phyloP scores from a whole-genome alignment of 64 coral and sea anemone species.

The Stichodactyla mertensii region DNA sequence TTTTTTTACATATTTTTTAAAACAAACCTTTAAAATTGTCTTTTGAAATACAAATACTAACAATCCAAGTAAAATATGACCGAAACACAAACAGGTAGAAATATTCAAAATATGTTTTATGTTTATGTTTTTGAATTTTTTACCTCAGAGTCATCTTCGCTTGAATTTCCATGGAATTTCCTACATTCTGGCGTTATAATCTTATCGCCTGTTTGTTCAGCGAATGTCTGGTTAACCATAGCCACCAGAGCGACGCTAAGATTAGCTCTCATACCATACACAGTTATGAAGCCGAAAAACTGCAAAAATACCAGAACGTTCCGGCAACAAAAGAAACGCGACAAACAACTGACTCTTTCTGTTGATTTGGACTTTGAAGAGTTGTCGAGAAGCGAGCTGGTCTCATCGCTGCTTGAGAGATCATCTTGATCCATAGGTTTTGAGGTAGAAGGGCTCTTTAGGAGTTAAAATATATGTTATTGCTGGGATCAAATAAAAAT shows the following conservation, averaged over 20 bases:
- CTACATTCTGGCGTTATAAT: not conserved
- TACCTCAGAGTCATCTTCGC: not conserved
- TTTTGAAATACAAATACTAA: not conserved
- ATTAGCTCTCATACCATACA: conserved; percentile 52
- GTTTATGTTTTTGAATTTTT: not conserved
- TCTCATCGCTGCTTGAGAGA: not conserved
- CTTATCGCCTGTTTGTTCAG: conserved; percentile 3
- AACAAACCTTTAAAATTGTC: not conserved
- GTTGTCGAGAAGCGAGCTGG: not conserved
- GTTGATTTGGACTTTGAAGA: not conserved
- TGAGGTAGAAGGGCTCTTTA: not conserved
- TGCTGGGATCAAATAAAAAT: not conserved
- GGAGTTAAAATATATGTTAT: not conserved
- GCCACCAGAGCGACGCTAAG: conserved; percentile 60
- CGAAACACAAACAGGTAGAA: not conserved
- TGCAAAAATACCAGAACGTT: conserved; percentile 35
- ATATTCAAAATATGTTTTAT: not conserved
- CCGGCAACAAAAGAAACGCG: conserved; percentile 18
- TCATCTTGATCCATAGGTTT: not conserved
- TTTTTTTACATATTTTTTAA: not conserved
- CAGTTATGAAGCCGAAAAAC: conserved; percentile 40
- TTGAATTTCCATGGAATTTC: not conserved
- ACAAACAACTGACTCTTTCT: not conserved
- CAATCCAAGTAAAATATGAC: not conserved
- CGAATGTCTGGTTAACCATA: conserved; percentile 59